Evolutionary conservation across 2,888 invertebrate genomes (phyloP).

Genomic region (Meliscaeva auricollis): DNA sequence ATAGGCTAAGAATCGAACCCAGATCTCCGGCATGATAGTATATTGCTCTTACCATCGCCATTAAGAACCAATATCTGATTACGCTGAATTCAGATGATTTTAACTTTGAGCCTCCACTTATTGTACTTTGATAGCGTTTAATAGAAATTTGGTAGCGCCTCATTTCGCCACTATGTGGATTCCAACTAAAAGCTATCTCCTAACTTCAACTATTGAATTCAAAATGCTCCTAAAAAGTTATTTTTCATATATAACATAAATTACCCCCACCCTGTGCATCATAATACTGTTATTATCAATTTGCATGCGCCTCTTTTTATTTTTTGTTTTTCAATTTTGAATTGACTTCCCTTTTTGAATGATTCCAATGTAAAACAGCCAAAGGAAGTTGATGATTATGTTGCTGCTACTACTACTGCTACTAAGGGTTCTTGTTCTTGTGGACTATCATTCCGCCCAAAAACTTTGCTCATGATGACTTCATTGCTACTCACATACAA

Average conservation of each 20-base stretch:
- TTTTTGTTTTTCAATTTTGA: conserved; percentile 10
- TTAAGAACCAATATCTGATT: too few species aligned
- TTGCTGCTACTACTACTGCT: conserved; percentile 16
- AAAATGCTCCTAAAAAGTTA: too few species aligned
- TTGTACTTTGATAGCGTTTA: too few species aligned
- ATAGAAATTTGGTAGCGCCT: too few species aligned
- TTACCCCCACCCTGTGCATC: conserved; percentile 43
- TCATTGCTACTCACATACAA: conserved; percentile 13
- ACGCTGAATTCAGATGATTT: too few species aligned
- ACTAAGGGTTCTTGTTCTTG: conserved; percentile 2
- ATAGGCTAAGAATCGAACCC: too few species aligned
- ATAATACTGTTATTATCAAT: conserved; percentile 49
- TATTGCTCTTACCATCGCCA: too few species aligned
- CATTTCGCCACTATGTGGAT: too few species aligned
- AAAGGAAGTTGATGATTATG: conserved; percentile 59
- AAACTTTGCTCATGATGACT: conserved; percentile 41
- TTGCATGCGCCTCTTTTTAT: conserved; percentile 33
- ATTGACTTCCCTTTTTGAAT: conserved; percentile 37
- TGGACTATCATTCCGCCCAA: conserved; percentile 20
- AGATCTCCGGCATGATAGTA: too few species aligned
- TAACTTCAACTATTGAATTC: too few species aligned
- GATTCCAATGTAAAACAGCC: conserved; percentile 41
- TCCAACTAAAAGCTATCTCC: too few species aligned
- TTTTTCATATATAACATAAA: neutral
- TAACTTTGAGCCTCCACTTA: too few species aligned